These are phyloP conservation scores for Pecten maximus DNA, from an alignment of 2,888 invertebrate species.

Conservation along the genomic window DNA sequence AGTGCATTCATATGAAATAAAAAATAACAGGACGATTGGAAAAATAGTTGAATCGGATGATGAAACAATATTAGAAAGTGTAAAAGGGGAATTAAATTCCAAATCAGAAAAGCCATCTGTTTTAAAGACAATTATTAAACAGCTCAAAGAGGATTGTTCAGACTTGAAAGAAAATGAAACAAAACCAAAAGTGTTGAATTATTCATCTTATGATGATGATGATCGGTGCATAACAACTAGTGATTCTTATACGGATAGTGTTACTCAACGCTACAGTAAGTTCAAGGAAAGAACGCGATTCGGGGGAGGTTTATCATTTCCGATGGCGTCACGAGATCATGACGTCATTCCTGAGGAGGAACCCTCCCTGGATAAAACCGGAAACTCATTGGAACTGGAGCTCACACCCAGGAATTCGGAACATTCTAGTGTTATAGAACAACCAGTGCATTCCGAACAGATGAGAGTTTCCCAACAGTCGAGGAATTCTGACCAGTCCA, in stretches of 20 bases:
- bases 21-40: constrained; percentile 39
- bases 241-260: constrained; percentile 70
- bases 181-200: background rate
- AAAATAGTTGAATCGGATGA: constrained; percentile 41
- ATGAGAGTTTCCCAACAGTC: constrained; percentile 22
- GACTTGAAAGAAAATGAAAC: constrained; percentile 45
- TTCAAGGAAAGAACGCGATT: constrained; percentile 59
- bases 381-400: constrained; percentile 55
- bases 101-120: constrained; percentile 41
- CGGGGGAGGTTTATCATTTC: constrained; percentile 47
- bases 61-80: constrained; percentile 37
- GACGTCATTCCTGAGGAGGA: constrained; percentile 67
- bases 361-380: constrained; percentile 61
- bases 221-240: constrained; percentile 64
- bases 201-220: background rate
- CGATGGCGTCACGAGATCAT: constrained; percentile 64
- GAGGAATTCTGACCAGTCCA: background rate
- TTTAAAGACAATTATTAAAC: constrained; percentile 66
- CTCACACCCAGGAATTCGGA: constrained; percentile 41
- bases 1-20: background rate
- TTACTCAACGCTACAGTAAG: constrained; percentile 63
- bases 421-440: constrained; percentile 38
- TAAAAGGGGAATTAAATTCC: constrained; percentile 40
- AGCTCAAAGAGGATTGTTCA: constrained; percentile 64
- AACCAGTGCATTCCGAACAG: constrained; percentile 39